Conservation (phyloP, 2,888 invertebrate genomes). For the Drosophila eohydei region DNA sequence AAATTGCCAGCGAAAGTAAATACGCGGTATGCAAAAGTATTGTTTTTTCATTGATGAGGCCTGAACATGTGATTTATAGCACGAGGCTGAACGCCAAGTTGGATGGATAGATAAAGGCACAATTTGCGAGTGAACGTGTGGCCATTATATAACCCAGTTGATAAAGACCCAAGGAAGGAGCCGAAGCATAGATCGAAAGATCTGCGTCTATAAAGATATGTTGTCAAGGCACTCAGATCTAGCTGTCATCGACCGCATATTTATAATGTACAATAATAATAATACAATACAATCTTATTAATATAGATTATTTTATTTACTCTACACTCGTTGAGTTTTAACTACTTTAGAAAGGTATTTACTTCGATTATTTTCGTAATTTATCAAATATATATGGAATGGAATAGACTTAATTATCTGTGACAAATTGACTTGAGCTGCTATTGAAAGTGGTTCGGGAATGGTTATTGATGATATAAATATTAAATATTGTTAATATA, state of each 20-base stretch:
- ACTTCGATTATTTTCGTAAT: background rate
- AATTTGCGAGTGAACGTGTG: background rate
- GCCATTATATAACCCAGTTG: slow-evolving; percentile 28
- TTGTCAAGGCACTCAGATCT: background rate
- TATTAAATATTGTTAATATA: no score
- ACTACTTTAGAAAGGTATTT: background rate
- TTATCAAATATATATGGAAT: background rate
- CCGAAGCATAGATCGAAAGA: background rate
- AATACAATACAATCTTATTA: background rate
- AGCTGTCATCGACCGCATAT: background rate
- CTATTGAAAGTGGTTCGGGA: no score
- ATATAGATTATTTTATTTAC: background rate
- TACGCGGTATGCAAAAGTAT: slow-evolving; percentile 33
- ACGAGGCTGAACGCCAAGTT: slow-evolving; percentile 19
- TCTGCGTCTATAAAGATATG: slow-evolving; percentile 16
- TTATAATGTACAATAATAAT: background rate
- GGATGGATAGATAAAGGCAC: slow-evolving; percentile 26
- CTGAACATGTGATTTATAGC: slow-evolving; percentile 52
- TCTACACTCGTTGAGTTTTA: background rate
- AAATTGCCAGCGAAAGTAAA: slow-evolving; percentile 49
- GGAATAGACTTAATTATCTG: background rate
- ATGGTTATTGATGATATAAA: background rate
- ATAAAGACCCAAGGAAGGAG: slow-evolving; percentile 16
- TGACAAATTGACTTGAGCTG: background rate
- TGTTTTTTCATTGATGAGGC: slow-evolving; percentile 14